These are phyloP conservation scores for Tragelaphus buxtoni DNA, from an alignment of 2,113 vertebrate genomes.

Conservation along the genomic window DNA sequence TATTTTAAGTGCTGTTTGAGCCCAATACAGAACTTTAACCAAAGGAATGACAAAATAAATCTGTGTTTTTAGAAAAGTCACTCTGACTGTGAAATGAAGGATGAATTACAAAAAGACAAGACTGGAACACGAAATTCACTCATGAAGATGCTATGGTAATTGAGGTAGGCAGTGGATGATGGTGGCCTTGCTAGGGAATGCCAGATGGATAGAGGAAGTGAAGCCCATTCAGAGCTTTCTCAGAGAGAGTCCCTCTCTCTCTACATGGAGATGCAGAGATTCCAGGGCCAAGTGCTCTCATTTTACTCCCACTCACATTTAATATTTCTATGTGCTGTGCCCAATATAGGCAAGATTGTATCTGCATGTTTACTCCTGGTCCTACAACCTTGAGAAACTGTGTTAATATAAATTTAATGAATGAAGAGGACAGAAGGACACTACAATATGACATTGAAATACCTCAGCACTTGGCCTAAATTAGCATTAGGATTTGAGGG, in stretches of 20 bases:
- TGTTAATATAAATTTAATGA: neutral
- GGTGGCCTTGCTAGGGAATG: neutral
- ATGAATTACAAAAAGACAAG: neutral
- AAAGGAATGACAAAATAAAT: neutral
- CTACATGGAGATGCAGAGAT: neutral
- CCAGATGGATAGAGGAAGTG: neutral
- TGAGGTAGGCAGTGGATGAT: neutral
- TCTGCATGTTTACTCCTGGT: neutral
- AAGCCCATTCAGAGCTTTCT: neutral
- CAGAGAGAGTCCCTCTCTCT: neutral
- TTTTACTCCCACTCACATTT: neutral
- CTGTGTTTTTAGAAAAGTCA: neutral
- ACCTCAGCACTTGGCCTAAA: neutral
- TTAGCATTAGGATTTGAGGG: neutral
- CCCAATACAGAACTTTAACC: neutral
- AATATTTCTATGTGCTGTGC: neutral
- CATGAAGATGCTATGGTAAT: neutral
- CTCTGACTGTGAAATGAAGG: neutral
- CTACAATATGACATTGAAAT: neutral
- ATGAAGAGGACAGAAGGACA: neutral
- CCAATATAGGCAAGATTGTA: neutral
- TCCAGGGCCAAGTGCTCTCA: neutral
- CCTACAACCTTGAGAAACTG: neutral
- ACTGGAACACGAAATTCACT: neutral
- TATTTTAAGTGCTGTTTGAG: neutral